Evolutionary conservation across 2,113 vertebrate species (phyloP).

Genomic region (Aptenodytes patagonicus): DNA sequence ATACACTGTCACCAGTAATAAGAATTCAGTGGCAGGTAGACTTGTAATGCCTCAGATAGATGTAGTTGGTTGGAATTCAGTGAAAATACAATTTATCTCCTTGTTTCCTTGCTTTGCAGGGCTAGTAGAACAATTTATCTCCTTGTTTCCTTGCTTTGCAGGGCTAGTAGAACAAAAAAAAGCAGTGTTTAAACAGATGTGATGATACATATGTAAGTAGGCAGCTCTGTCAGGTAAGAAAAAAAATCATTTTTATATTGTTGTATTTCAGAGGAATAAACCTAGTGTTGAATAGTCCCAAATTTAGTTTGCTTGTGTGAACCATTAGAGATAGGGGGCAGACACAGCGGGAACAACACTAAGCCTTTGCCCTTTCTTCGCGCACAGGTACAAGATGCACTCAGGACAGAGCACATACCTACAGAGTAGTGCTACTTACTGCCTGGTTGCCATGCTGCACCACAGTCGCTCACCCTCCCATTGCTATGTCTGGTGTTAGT

Average conservation of each 20-base stretch:
- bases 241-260: background rate
- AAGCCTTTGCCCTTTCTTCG: background rate
- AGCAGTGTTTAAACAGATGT: background rate
- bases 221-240: background rate
- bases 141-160: background rate
- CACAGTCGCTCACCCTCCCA: too few species aligned
- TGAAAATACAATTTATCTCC: background rate
- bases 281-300: background rate
- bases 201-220: background rate
- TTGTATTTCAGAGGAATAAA: background rate
- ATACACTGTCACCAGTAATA: background rate
- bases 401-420: background rate
- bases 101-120: background rate
- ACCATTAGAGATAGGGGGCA: background rate
- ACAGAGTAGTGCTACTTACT: background rate
- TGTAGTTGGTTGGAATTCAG: background rate
- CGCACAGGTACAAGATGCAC: background rate
- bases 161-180: background rate
- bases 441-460: background rate
- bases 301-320: background rate
- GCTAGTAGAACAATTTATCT: background rate
- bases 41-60: background rate
- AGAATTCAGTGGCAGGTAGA: background rate
- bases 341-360: background rate
- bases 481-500: background rate